These are phyloP conservation scores for Menidia menidia DNA, from an alignment of 2,797 vertebrate species.

Conservation along the genomic window DNA sequence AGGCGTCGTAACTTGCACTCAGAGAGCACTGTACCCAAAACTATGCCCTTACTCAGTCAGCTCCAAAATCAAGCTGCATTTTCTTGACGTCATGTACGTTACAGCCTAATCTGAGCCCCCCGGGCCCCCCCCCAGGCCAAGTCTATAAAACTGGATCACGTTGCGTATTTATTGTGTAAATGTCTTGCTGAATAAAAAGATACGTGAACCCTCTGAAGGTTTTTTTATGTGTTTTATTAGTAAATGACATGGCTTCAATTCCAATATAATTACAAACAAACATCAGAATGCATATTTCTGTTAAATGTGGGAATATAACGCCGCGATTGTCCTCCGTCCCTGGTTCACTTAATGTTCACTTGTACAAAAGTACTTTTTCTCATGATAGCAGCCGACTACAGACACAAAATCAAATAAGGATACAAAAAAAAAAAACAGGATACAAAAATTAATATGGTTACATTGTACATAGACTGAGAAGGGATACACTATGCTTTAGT, in stretches of 20 bases:
- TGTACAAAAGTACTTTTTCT: slow-evolving; percentile 72
- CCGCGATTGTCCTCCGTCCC: slow-evolving; percentile 56
- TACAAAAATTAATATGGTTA: slow-evolving; percentile 76
- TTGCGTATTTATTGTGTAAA: slow-evolving; percentile 27
- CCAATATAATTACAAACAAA: slow-evolving; percentile 65
- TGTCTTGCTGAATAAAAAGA: slow-evolving; percentile 12
- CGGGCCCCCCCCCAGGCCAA: slow-evolving; percentile 1
- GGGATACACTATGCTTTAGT: slow-evolving; percentile 64
- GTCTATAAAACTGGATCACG: slow-evolving; percentile 7
- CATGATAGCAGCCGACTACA: slow-evolving; percentile 78
- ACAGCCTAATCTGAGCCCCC: not conserved
- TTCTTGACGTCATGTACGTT: not conserved
- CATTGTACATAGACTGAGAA: slow-evolving; percentile 66
- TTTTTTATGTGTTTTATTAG: slow-evolving; percentile 71
- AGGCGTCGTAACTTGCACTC: slow-evolving; percentile 35
- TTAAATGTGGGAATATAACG: slow-evolving; percentile 57
- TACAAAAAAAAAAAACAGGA: slow-evolving; percentile 44
- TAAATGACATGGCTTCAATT: slow-evolving; percentile 78
- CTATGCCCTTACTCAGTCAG: not conserved
- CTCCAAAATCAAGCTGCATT: not conserved
- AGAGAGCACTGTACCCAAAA: slow-evolving; percentile 5
- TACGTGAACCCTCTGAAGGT: slow-evolving; percentile 5
- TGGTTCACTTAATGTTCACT: slow-evolving; percentile 67
- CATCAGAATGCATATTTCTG: slow-evolving; percentile 57
- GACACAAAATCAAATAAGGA: slow-evolving; percentile 56